These are phyloP conservation scores for Glaucomys volans DNA, from an alignment of 2,113 vertebrate genomes.

Conservation along the genomic window DNA sequence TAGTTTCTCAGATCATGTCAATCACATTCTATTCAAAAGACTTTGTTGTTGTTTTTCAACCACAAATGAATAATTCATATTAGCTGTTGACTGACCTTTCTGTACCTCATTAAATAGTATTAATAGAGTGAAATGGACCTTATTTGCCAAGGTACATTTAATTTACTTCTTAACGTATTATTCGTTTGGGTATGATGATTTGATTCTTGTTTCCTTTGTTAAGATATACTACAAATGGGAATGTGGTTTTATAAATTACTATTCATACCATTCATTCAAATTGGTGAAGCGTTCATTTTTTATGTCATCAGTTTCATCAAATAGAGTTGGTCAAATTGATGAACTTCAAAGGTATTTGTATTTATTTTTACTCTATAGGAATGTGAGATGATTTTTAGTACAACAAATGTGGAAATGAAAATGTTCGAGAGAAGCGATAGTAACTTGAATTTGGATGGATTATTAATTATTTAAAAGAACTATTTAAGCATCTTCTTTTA, in stretches of 20 bases:
- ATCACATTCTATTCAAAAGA: background rate
- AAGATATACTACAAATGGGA: background rate
- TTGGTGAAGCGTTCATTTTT: background rate
- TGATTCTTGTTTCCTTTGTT: background rate
- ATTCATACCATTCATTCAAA: background rate
- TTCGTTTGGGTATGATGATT: background rate
- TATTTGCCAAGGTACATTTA: background rate
- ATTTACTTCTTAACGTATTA: background rate
- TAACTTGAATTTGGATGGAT: background rate
- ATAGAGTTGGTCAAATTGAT: background rate
- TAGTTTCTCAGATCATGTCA: background rate
- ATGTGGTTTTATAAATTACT: background rate
- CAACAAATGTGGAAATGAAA: background rate
- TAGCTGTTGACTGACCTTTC: background rate
- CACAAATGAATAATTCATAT: background rate
- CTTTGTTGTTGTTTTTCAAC: background rate
- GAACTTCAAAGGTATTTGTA: background rate
- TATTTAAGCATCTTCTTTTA: background rate
- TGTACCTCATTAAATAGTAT: background rate
- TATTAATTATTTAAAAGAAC: background rate
- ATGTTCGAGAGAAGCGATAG: background rate
- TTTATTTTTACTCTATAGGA: background rate
- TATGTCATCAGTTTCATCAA: background rate
- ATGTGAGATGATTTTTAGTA: background rate
- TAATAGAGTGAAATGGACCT: background rate